Conservation (phyloP, 2,888 invertebrate genomes). For the Hybos culiciformis region DNA sequence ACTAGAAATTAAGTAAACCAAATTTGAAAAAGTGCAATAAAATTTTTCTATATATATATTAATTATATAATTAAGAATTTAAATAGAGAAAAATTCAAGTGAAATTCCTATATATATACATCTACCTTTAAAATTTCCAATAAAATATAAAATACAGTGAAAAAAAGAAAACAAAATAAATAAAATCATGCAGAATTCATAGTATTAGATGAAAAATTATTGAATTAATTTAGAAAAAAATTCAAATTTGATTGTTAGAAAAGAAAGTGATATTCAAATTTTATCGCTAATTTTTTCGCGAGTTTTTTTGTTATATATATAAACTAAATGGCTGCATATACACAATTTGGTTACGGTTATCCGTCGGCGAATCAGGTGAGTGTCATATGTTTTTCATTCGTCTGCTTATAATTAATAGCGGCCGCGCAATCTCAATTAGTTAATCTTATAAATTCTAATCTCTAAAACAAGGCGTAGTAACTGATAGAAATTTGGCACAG, state of each 20-base stretch:
- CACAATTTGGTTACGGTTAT: conserved; percentile 86
- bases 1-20: no score
- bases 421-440: no score
- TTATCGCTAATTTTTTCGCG: neutral
- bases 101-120: neutral
- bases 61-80: neutral
- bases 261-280: neutral
- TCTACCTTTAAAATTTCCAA: no score
- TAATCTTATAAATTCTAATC: no score
- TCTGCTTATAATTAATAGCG: no score
- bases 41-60: neutral
- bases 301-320: neutral
- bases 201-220: neutral
- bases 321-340: conserved; percentile 53
- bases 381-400: no score
- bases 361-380: conserved; percentile 85
- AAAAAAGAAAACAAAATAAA: neutral
- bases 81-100: neutral
- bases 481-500: no score
- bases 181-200: neutral
- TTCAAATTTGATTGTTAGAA: neutral
- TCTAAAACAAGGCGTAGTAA: no score
- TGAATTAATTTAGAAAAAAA: neutral
- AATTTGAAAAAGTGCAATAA: neutral
- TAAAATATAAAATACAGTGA: no score